These are phyloP conservation scores for Aphelenchoides fujianensis DNA, from an alignment of 1,140 invertebrate genomes.

Conservation along the genomic window DNA sequence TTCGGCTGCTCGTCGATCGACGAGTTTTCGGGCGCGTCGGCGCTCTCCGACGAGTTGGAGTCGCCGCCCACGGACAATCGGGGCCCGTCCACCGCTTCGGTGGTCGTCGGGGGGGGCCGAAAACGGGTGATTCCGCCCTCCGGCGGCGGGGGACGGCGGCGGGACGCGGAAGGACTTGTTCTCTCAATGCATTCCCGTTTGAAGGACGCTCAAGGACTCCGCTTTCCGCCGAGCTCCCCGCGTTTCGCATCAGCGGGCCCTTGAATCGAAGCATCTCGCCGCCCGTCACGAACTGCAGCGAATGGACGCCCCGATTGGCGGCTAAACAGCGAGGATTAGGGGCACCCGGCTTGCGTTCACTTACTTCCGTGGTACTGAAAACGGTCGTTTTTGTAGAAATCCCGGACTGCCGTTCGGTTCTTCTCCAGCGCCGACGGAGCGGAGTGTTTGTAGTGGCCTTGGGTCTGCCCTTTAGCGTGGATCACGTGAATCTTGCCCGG, in stretches of 20 bases:
- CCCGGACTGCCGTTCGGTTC: constrained; percentile 4
- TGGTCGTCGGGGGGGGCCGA: background rate
- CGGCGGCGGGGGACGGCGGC: no score
- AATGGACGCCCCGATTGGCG: constrained; percentile 15
- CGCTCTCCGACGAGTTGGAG: background rate
- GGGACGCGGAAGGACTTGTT: constrained; percentile 17
- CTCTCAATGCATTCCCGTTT: constrained; percentile 6
- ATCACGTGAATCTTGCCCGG: constrained; percentile 44
- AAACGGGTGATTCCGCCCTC: no score
- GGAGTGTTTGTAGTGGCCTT: constrained; percentile 26
- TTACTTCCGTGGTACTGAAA: constrained; percentile 44
- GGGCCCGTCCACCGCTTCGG: background rate
- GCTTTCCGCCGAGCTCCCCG: background rate
- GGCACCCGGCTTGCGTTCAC: background rate
- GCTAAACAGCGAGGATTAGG: background rate
- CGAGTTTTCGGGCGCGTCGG: background rate
- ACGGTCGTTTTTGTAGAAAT: constrained; percentile 39
- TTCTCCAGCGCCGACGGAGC: constrained; percentile 35
- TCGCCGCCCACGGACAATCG: background rate
- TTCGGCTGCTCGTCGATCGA: background rate
- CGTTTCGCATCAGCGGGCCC: constrained; percentile 1
- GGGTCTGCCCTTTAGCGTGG: constrained; percentile 43
- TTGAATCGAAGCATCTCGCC: background rate
- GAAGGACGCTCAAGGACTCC: constrained; percentile 15
- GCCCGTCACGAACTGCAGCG: constrained; percentile 5